Conservation (phyloP, 2,113 vertebrate species). For the Dendrocopos noguchii region DNA sequence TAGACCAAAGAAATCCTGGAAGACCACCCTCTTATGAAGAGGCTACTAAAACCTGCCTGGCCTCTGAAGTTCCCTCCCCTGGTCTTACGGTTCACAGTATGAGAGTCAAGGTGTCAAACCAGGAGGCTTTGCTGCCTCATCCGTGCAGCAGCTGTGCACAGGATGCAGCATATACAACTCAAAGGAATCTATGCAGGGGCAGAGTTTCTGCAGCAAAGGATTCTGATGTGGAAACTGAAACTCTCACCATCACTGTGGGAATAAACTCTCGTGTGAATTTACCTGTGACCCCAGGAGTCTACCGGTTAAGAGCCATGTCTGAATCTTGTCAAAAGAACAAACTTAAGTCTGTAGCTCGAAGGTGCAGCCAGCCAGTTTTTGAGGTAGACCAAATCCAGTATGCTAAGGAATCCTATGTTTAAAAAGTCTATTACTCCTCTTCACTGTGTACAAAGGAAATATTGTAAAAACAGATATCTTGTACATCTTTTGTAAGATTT, state of each 20-base stretch:
- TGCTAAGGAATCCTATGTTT: conserved; percentile 94
- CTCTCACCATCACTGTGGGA: background rate
- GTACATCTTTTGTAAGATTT: background rate
- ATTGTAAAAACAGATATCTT: background rate
- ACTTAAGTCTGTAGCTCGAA: conserved; percentile 63
- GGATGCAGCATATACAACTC: background rate
- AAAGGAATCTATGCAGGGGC: background rate
- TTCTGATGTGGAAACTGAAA: background rate
- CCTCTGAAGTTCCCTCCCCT: conserved; percentile 3
- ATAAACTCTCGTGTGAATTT: background rate
- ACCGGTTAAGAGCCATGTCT: conserved; percentile 82
- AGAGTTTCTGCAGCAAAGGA: background rate
- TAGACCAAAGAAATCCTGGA: conserved; percentile 80
- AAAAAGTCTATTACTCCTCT: conserved; percentile 16
- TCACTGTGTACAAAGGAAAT: background rate
- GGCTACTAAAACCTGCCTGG: conserved; percentile 73
- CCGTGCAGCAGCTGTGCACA: background rate
- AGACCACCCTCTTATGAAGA: conserved; percentile 88
- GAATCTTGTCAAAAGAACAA: conserved; percentile 76
- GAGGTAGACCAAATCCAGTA: conserved; percentile 82
- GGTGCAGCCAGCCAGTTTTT: conserved; percentile 87
- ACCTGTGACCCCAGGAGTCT: conserved; percentile 49
- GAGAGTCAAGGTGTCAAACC: conserved; percentile 65
- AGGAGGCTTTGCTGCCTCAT: conserved; percentile 22
- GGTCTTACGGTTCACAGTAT: conserved; percentile 84